Evolutionary conservation across 2,888 invertebrate genomes (phyloP).

Genomic region (Eupithecia insigniata): DNA sequence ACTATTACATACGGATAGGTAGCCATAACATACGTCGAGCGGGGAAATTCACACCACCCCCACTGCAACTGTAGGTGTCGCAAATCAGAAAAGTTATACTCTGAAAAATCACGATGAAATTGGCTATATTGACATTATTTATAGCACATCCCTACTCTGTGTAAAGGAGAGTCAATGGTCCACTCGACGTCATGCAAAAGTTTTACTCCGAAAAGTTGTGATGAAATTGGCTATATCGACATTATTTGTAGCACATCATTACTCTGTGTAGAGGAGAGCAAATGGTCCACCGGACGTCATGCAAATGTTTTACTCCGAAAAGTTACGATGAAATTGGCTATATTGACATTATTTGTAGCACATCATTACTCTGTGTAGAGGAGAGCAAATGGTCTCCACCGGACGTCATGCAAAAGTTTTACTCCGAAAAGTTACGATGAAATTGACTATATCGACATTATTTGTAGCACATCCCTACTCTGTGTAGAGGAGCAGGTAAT

Average conservation of each 20-base stretch:
- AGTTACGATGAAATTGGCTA: no score
- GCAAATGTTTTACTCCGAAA: no score
- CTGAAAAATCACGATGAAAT: neutral
- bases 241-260: no score
- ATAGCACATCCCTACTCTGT: constrained; percentile 15
- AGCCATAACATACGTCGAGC: neutral
- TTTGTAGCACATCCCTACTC: constrained; percentile 12
- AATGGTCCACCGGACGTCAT: no score
- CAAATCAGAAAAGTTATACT: neutral
- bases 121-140: neutral
- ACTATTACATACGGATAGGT: neutral
- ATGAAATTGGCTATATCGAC: no score
- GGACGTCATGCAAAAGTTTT: neutral
- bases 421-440: neutral
- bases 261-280: no score
- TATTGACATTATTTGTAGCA: no score
- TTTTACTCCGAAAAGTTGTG: no score
- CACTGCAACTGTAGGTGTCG: neutral
- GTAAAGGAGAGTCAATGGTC: no score
- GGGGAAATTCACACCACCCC: neutral
- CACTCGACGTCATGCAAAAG: no score
- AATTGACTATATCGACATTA: neutral
- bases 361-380: no score
- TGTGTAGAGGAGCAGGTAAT: constrained; percentile 17
- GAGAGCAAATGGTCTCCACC: no score